phyloP scores from a whole-genome alignment of 2,888 invertebrate species.

The Electrophaes corylata region DNA sequence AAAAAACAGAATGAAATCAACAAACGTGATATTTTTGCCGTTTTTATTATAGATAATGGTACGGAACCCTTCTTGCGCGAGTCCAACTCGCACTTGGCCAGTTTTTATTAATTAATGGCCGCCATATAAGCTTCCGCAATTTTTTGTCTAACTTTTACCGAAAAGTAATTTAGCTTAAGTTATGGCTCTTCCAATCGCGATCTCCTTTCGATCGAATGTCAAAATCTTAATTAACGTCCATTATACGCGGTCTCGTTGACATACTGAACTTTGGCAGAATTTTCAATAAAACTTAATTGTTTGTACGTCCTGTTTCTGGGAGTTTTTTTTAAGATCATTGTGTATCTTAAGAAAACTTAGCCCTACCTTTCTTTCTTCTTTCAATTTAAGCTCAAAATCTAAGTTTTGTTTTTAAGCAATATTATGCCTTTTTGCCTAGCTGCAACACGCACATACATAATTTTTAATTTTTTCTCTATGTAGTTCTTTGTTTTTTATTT shows the following conservation, averaged over 20 bases:
- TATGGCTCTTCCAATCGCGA: conserved; percentile 31
- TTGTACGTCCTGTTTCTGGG: conserved; percentile 19
- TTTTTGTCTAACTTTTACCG: conserved; percentile 39
- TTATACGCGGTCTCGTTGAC: conserved; percentile 32
- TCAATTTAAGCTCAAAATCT: too few relatives aligned
- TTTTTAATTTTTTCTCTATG: too few relatives aligned
- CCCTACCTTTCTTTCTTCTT: too few relatives aligned
- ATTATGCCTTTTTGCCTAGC: too few relatives aligned
- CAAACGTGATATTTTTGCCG: too few relatives aligned
- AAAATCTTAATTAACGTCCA: conserved; percentile 42
- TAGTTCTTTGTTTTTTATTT: too few relatives aligned
- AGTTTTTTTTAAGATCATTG: neutral
- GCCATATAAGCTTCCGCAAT: conserved; percentile 30
- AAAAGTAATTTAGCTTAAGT: conserved; percentile 35
- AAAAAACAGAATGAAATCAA: too few relatives aligned
- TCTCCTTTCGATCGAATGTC: conserved; percentile 42
- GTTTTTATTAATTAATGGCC: conserved; percentile 39
- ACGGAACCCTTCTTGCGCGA: too few relatives aligned
- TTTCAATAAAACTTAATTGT: conserved; percentile 36
- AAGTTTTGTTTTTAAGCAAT: too few relatives aligned
- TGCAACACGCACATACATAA: too few relatives aligned
- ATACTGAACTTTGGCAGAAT: conserved; percentile 37
- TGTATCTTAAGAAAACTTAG: conserved; percentile 12
- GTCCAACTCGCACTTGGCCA: too few relatives aligned
- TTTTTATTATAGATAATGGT: too few relatives aligned